A percentile compares a stretch with the other conserved stretches of the same genome.
Conservation (phyloP, 2,888 invertebrate species). For the Tipula vernalis region DNA sequence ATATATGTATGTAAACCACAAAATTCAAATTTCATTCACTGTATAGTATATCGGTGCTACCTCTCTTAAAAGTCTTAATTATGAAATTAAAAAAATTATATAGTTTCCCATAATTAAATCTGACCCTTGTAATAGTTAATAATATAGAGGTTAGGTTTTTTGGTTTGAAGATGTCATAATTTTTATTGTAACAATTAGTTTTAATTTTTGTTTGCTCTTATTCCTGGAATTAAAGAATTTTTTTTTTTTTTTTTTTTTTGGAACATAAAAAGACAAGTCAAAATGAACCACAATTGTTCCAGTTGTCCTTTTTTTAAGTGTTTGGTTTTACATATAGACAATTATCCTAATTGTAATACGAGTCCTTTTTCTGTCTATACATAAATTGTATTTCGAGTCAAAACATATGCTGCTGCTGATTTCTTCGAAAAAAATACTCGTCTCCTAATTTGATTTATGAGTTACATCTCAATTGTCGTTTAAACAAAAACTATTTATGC, state of each 20-base stretch:
- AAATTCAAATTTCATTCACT: not conserved
- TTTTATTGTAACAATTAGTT: not conserved
- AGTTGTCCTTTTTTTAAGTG: not conserved
- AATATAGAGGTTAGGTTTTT: not conserved
- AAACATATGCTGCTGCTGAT: not conserved
- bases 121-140: not conserved
- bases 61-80: not conserved
- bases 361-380: not conserved
- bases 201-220: not conserved
- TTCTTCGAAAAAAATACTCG: not conserved
- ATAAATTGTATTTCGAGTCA: not conserved
- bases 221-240: not conserved
- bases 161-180: conserved; percentile 6
- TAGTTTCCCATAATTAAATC: conserved; percentile 4
- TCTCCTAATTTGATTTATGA: not conserved
- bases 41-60: not conserved
- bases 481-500: not conserved
- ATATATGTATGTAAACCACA: not conserved
- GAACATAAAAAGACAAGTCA: not conserved
- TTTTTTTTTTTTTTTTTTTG: not conserved
- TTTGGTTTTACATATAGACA: not conserved
- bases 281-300: not conserved
- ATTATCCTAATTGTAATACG: not conserved
- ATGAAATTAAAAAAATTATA: not conserved
- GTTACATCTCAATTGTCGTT: not conserved